phyloP scores from a whole-genome alignment of 2,888 invertebrate species.

The Saturnia pavonia region DNA sequence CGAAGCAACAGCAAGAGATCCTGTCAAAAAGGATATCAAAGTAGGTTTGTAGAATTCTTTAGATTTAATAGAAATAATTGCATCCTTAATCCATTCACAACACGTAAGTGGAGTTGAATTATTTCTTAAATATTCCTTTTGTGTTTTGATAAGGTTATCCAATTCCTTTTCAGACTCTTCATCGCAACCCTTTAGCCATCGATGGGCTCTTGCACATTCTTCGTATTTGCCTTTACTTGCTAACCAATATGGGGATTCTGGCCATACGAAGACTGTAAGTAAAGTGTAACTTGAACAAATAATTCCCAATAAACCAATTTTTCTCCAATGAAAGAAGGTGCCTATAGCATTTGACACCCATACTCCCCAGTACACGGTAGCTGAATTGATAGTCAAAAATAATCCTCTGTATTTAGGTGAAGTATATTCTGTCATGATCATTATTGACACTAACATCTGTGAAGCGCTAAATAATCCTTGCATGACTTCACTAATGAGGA shows the following conservation, averaged over 20 bases:
- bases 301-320: conserved; percentile 38
- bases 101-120: not conserved
- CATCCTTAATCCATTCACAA: conserved; percentile 19
- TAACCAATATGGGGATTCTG: conserved; percentile 47
- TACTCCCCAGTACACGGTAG: conserved; percentile 42
- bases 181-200: conserved; percentile 45
- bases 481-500: conserved; percentile 38
- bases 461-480: conserved; percentile 40
- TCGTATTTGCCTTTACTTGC: conserved; percentile 44
- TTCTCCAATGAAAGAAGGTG: conserved; percentile 43
- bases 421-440: conserved; percentile 43
- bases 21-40: conserved; percentile 31
- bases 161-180: conserved; percentile 45
- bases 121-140: conserved; percentile 34
- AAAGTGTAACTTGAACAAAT: conserved; percentile 30
- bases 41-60: conserved; percentile 47
- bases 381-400: conserved; percentile 41
- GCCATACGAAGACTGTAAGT: conserved; percentile 28
- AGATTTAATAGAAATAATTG: conserved; percentile 26
- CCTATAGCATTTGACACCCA: conserved; percentile 45
- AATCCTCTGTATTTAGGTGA: conserved; percentile 44
- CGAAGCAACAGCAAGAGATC: conserved; percentile 32
- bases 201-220: conserved; percentile 42
- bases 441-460: conserved; percentile 29
- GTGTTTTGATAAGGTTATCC: conserved; percentile 35